phyloP scores from a whole-genome alignment of 2,113 vertebrate species.

The Ptychochromis oligacanthus region DNA sequence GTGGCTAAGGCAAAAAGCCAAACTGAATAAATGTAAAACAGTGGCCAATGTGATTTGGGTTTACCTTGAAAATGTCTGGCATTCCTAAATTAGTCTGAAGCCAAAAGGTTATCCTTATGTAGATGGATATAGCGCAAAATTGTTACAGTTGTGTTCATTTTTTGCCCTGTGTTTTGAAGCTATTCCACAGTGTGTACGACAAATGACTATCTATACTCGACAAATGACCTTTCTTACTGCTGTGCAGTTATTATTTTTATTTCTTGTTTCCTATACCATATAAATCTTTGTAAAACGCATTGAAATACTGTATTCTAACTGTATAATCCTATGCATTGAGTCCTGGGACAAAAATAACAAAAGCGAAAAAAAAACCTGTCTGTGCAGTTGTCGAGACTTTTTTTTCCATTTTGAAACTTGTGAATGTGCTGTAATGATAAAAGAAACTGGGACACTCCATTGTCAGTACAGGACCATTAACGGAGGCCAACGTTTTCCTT shows the following conservation, averaged over 20 bases:
- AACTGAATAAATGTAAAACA: constrained; percentile 69
- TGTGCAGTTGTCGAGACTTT: constrained; percentile 76
- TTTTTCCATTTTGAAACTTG: constrained; percentile 67
- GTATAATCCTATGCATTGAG: constrained; percentile 84
- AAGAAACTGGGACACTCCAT: constrained; percentile 65
- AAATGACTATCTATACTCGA: constrained; percentile 82
- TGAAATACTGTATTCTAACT: constrained; percentile 81
- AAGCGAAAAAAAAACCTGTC: constrained; percentile 61
- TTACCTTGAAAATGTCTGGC: constrained; percentile 67
- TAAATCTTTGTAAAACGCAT: constrained; percentile 84
- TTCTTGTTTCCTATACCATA: constrained; percentile 81
- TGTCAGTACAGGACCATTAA: constrained; percentile 61
- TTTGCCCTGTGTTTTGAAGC: constrained; percentile 74
- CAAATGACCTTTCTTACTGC: constrained; percentile 84
- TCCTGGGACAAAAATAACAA: constrained; percentile 66
- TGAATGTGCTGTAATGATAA: constrained; percentile 77
- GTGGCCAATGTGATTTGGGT: constrained; percentile 72
- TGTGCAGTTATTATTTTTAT: constrained; percentile 85
- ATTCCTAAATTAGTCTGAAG: constrained; percentile 69
- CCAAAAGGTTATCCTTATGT: constrained; percentile 69
- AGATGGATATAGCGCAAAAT: constrained; percentile 78
- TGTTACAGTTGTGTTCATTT: constrained; percentile 73
- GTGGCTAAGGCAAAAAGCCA: constrained; percentile 66
- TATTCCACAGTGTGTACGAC: constrained; percentile 81
- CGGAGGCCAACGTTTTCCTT: constrained; percentile 52